Evolutionary conservation across 2,888 invertebrate genomes (phyloP).

Genomic region (Ormia ochracea): DNA sequence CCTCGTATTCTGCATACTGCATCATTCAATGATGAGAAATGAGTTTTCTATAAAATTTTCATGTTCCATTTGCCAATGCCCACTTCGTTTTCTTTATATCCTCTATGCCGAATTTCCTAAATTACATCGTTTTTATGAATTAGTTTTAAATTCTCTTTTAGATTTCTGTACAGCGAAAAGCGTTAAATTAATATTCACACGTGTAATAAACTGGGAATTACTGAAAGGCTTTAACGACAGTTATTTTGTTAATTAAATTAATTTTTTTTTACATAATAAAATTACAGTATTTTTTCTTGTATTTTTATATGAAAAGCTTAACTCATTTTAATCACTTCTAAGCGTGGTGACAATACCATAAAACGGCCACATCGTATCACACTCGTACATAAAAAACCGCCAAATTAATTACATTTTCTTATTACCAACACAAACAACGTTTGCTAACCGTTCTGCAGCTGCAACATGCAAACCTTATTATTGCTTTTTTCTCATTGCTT

Average conservation of each 20-base stretch:
- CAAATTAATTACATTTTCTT: constrained; percentile 59
- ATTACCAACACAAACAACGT: constrained; percentile 43
- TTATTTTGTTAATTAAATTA: background rate
- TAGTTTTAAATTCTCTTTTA: background rate
- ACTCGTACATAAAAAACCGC: constrained; percentile 33
- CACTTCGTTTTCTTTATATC: too few relatives aligned
- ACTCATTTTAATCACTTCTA: constrained; percentile 61
- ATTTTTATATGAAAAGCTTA: constrained; percentile 36
- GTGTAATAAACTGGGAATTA: background rate
- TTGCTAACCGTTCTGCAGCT: background rate
- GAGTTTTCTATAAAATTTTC: too few relatives aligned
- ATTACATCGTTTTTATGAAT: background rate
- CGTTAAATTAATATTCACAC: background rate
- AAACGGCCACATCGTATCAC: constrained; percentile 46
- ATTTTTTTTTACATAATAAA: background rate
- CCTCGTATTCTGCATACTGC: too few relatives aligned
- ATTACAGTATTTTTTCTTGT: background rate
- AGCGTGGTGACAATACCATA: constrained; percentile 60
- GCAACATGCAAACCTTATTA: constrained; percentile 10
- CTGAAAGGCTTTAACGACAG: background rate
- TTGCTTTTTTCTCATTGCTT: background rate
- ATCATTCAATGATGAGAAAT: too few relatives aligned
- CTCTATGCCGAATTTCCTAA: too few relatives aligned
- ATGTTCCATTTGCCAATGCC: too few relatives aligned
- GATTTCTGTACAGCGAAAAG: background rate